Evolutionary conservation across 1,140 invertebrate species (phyloP).

Genomic region (Stegodyphus mimosarum): DNA sequence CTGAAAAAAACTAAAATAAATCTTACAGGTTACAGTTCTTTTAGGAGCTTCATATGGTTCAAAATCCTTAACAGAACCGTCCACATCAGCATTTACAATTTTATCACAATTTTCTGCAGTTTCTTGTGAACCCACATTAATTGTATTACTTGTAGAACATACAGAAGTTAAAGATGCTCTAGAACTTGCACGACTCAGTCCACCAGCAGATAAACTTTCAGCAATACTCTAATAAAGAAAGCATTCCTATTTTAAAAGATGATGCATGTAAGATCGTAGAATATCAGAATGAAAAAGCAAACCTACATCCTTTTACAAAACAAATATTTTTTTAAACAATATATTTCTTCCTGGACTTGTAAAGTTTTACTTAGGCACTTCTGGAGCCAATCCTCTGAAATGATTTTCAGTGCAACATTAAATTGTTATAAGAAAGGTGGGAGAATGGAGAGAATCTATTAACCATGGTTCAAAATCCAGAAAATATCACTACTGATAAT

Average conservation of each 20-base stretch:
- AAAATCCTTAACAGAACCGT: conserved; percentile 42
- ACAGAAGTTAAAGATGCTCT: conserved; percentile 60
- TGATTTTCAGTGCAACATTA: no score
- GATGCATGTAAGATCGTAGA: no score
- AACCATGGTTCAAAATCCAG: no score
- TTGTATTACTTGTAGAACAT: conserved; percentile 43
- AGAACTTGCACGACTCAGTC: conserved; percentile 62
- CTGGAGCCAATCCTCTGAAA: no score
- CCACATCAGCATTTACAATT: not conserved
- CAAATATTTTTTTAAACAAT: no score
- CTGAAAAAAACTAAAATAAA: not conserved
- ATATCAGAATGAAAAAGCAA: no score
- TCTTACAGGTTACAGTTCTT: conserved; percentile 37
- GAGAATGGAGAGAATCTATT: no score
- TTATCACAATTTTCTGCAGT: conserved; percentile 22
- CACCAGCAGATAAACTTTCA: conserved; percentile 51
- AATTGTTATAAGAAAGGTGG: no score
- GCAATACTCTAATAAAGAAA: conserved; percentile 56
- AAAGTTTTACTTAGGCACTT: no score
- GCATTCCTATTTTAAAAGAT: not conserved
- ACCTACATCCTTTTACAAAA: no score
- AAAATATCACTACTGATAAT: no score
- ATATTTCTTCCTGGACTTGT: no score
- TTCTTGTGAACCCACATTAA: not conserved
- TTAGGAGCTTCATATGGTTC: conserved; percentile 42